phyloP scores from a whole-genome alignment of 1,140 invertebrate species.

The Drosophila kikkawai region DNA sequence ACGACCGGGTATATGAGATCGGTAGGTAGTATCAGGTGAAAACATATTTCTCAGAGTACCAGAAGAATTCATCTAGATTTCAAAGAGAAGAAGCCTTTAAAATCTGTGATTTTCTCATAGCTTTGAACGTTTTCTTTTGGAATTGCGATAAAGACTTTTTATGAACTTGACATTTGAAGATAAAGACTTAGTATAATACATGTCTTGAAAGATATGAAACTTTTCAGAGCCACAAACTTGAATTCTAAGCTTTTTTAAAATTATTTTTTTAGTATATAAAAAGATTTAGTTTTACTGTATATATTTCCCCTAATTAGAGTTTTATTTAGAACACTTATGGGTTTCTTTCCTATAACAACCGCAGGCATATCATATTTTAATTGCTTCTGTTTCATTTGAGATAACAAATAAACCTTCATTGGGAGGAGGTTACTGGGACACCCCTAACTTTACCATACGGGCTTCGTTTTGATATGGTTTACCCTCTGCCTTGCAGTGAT shows the following conservation, averaged over 20 bases:
- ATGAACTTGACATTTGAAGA: slow-evolving; percentile 18
- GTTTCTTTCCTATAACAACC: not conserved
- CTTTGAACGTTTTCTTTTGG: not conserved
- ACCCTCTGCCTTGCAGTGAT: slow-evolving; percentile 58
- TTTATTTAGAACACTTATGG: too few species aligned
- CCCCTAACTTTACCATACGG: not conserved
- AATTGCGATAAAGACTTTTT: not conserved
- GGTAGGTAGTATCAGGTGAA: slow-evolving; percentile 40
- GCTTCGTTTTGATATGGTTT: not conserved
- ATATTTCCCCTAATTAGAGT: too few species aligned
- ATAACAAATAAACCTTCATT: not conserved
- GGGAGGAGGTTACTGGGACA: slow-evolving; percentile 9
- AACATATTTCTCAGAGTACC: not conserved
- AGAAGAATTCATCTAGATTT: not conserved
- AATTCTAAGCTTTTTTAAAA: not conserved
- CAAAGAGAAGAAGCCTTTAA: not conserved
- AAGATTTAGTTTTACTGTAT: too few species aligned
- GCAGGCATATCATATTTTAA: not conserved
- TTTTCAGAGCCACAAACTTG: too few species aligned
- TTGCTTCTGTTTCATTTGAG: not conserved
- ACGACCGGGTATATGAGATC: slow-evolving; percentile 77
- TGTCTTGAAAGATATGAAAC: not conserved
- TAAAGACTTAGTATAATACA: not conserved
- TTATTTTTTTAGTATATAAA: not conserved
- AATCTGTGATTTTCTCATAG: not conserved